Conservation (phyloP, 2,888 invertebrate species). For the Fissipunctia ypsillon region DNA sequence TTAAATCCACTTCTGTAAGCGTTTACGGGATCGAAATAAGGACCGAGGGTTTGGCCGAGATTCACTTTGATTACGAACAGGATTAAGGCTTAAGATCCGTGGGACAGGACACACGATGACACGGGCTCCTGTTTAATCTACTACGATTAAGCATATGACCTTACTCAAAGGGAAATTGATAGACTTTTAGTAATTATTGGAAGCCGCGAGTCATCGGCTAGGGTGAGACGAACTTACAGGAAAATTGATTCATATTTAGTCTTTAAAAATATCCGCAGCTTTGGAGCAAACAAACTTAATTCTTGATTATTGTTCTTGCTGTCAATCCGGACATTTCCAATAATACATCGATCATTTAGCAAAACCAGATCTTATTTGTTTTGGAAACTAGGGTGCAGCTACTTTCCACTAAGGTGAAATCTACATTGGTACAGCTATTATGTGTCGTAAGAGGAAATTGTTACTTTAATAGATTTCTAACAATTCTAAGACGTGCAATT, state of each 20-base stretch:
- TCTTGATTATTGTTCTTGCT: neutral
- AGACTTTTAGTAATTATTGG: conserved; percentile 65
- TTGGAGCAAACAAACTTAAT: neutral
- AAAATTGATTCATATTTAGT: conserved; percentile 11
- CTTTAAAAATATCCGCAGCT: conserved; percentile 3
- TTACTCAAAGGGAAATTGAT: conserved; percentile 69
- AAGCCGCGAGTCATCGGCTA: conserved; percentile 41
- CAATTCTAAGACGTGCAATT: conserved; percentile 31
- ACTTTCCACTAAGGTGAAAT: neutral
- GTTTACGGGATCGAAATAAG: conserved; percentile 62
- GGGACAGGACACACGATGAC: conserved; percentile 74
- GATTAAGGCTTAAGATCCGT: conserved; percentile 83
- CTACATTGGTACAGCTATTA: neutral
- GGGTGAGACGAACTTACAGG: neutral
- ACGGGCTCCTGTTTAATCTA: conserved; percentile 73
- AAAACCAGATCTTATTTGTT: neutral
- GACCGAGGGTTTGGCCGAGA: conserved; percentile 74
- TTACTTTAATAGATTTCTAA: conserved; percentile 31
- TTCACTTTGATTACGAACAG: conserved; percentile 85
- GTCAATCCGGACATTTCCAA: neutral
- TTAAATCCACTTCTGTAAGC: conserved; percentile 57
- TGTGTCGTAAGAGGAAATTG: conserved; percentile 14
- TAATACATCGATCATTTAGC: neutral
- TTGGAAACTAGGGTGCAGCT: neutral
- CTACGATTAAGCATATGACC: conserved; percentile 74